Evolutionary conservation across 35 echinoderm and acorn worm genomes (phyloP), one percentile per base, ranked within the genome.

Genomic region (Ophiothrix spiculata): DNA sequence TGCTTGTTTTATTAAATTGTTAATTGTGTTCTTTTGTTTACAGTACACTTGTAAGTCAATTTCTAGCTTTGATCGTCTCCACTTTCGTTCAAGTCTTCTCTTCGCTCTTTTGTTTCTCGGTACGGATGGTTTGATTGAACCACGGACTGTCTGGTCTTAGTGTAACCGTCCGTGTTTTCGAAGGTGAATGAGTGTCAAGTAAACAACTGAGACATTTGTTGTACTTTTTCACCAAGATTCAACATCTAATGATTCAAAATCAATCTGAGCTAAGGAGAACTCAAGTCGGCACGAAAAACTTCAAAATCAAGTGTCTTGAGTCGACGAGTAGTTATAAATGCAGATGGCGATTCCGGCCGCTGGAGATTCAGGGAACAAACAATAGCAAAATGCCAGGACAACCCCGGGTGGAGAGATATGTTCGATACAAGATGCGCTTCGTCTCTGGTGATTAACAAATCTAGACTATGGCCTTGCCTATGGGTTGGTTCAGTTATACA

Each of bases 361-460:
- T 60, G 1, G 17, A 83, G 40, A 4, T 83, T 45, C 32, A 83
- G 39, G 35, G 4, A 64, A 56, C 19, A 37, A 39, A 90, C 32
- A 34, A 79, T 39, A 38, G 80, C 75, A 79, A 39, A 84, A 79
- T 90, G 88, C 35, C 83, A 73, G 28, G 88, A 90, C 31, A 84
- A 81, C 21, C 82, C 81, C 14, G 42, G 76, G 79, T 90, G 88
- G 23, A 79, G 6, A 33, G 36, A 1, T 19, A 60, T 1, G 12
- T 87, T 41, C 1, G 74, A 32, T 35, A 80, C 37, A 37, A 81
- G 40, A 39, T 60, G 23, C 37, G 34, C n/a, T 46, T 74, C 40
- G 6, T 90, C 88, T 14, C 81, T 42, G 19, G 49, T 77, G 34
- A 90, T 83, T 0, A 90, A 19, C 25, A 84, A 40, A 39, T 90